Base-by-base conservation (phyloP, 2,888 invertebrate genomes). In the Pachycephus smyrnensis region DNA sequence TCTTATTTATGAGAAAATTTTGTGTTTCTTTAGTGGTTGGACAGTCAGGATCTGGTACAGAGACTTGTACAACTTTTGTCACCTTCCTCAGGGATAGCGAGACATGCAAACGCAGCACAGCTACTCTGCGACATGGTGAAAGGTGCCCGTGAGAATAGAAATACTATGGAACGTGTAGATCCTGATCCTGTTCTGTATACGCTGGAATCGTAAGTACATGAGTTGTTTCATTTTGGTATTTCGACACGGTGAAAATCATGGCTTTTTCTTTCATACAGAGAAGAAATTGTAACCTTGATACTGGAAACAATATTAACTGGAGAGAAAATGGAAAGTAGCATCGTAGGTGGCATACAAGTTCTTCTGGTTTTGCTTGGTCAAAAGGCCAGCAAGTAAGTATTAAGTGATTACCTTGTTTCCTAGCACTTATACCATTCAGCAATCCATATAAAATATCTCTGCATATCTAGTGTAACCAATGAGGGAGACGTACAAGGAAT, bases 31-130 rank as follows among this genome's bases (percentile, higher is more conserved):
- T 92, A 98, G 98, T 98, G 98, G 98, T 93, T 98, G 88, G 96
- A 96, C 91, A 96, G 96, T 91, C 96, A 98, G 92, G 94, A 95
- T 91, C 94, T 98, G 89, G 95, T 98, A 84, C 96, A 97, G 92
- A 95, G 95, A 91, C 93, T 98, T 90, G 93, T 95, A 81, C 93
- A 92, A 83, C 91, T 95, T 86, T 92, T 95, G 88, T 93, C 95
- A 87, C 94, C 95, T 82, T 93, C 94, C 84, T 92, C 94, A 85
- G 95, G 96, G 88, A 93, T 94, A 86, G 96, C 96, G 87, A 95
- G 96, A 88, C 97, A 98, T 90, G 94, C 94, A 88, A 98, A 98
- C 93, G 97, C 97, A 88, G 95, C 97, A 86, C 96, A 97, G 92
- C 94, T 98, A 92, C 94, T 98, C 88, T 96, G 96, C 93, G 97